Conservation (phyloP, 1,140 invertebrate genomes). For the Acromyrmex charruanus region DNA sequence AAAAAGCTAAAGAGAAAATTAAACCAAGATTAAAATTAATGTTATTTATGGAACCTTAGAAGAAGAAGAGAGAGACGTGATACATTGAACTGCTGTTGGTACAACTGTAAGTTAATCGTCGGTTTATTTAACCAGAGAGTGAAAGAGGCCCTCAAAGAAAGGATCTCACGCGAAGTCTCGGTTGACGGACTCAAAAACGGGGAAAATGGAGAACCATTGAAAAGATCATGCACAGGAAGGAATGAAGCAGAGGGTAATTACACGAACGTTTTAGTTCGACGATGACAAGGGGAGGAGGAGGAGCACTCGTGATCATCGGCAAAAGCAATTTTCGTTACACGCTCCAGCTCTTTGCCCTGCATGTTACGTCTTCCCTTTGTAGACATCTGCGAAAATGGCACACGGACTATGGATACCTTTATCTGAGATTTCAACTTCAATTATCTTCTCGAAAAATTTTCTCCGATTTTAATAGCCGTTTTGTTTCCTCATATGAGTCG, state of each 20-base stretch:
- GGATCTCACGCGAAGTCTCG: neutral
- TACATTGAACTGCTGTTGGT: too few relatives aligned
- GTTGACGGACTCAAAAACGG: neutral
- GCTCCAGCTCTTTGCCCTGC: neutral
- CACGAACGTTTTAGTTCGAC: slow-evolving; percentile 21
- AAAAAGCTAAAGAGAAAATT: too few relatives aligned
- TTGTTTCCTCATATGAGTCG: neutral
- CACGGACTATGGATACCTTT: neutral
- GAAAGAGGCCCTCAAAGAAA: neutral
- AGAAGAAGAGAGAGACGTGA: too few relatives aligned
- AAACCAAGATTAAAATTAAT: too few relatives aligned
- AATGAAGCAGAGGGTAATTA: slow-evolving; percentile 3
- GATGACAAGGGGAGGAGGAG: neutral
- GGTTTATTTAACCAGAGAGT: too few relatives aligned
- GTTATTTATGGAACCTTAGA: too few relatives aligned
- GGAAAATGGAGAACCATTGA: neutral
- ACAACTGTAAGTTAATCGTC: too few relatives aligned
- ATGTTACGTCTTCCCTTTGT: slow-evolving; percentile 3
- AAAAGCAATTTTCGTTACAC: slow-evolving; percentile 25
- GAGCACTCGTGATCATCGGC: slow-evolving; percentile 13
- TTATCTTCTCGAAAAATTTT: neutral
- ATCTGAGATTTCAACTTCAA: neutral
- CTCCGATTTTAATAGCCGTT: neutral
- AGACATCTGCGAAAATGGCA: neutral
- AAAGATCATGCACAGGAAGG: neutral